Evolutionary conservation across 2,888 invertebrate genomes (phyloP).

Genomic region (Philhelius pedissequus): DNA sequence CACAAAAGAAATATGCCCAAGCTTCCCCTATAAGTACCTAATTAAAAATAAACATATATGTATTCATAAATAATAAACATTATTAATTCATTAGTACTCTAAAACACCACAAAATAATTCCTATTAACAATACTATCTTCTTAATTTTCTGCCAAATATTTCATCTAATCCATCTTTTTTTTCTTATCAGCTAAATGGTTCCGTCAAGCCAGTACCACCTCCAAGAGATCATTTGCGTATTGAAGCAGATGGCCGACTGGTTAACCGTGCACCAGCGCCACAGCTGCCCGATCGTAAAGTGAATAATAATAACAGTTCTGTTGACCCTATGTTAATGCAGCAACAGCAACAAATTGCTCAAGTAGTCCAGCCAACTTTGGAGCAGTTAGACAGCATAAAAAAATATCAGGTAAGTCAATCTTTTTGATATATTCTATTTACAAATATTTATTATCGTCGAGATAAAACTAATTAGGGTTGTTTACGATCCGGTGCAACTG

Average conservation of each 20-base stretch:
- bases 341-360: conserved; percentile 77
- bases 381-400: conserved; percentile 94
- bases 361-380: conserved; percentile 85
- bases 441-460: neutral
- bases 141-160: neutral
- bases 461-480: too few relatives aligned
- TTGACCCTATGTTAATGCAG: conserved; percentile 76
- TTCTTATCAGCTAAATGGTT: conserved; percentile 76
- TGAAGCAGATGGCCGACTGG: conserved; percentile 82
- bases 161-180: neutral
- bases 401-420: conserved; percentile 89
- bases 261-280: conserved; percentile 85
- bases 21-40: too few relatives aligned
- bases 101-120: neutral
- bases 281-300: conserved; percentile 83
- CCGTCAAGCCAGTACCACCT: conserved; percentile 79
- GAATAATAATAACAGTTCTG: conserved; percentile 70
- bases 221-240: conserved; percentile 84
- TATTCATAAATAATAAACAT: neutral
- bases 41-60: neutral
- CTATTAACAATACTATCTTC: neutral
- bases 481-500: too few relatives aligned
- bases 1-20: neutral
- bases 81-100: neutral
- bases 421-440: neutral